phyloP scores from a whole-genome alignment of 2,888 invertebrate species.

The Troilus luridus region DNA sequence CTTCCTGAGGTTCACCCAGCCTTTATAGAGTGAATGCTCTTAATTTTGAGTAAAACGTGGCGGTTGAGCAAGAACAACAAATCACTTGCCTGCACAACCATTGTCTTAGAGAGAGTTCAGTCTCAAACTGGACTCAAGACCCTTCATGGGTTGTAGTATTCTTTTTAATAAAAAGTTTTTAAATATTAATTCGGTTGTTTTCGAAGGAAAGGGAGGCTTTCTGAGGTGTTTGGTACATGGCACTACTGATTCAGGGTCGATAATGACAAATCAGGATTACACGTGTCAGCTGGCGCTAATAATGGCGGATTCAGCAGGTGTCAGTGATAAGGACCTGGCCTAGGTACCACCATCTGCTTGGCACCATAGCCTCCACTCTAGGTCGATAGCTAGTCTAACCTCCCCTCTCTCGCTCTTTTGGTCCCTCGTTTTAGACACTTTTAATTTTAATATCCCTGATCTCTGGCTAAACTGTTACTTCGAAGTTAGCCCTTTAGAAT shows the following conservation, averaged over 20 bases:
- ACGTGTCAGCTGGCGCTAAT: not conserved
- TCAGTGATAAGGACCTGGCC: constrained; percentile 24
- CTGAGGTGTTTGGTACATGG: not conserved
- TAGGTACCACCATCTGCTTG: not conserved
- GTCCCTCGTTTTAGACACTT: not conserved
- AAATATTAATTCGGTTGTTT: too few relatives aligned
- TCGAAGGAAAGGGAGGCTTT: not conserved
- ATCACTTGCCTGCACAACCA: too few relatives aligned
- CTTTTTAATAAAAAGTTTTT: too few relatives aligned
- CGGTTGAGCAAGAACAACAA: too few relatives aligned
- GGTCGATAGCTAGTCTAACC: not conserved
- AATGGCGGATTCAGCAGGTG: constrained; percentile 17
- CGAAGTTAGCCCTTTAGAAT: not conserved
- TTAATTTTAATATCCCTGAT: not conserved
- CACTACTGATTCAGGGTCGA: not conserved
- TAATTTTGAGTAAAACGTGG: too few relatives aligned
- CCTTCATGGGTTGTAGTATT: too few relatives aligned
- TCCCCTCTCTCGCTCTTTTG: not conserved
- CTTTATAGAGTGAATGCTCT: too few relatives aligned
- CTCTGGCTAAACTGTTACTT: not conserved
- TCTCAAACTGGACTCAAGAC: too few relatives aligned
- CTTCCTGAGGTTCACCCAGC: too few relatives aligned
- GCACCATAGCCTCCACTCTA: not conserved
- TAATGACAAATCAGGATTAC: constrained; percentile 11
- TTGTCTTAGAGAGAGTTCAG: too few relatives aligned